Base-by-base conservation (phyloP, 2,888 invertebrate genomes). In the Sturmia bella region DNA sequence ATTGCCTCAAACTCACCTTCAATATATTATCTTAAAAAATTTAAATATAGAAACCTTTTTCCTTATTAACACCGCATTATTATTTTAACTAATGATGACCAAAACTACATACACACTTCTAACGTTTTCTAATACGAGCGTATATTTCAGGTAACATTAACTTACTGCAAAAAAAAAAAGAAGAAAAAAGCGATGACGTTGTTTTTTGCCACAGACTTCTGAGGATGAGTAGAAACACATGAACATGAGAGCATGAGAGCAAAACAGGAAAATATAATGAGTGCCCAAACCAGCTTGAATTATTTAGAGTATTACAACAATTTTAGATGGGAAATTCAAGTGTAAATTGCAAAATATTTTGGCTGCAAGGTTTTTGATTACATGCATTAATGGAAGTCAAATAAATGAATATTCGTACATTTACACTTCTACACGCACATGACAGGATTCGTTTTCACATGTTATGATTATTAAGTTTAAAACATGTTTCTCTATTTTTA, bases 101-200 rank as follows among this genome's bases (percentile, higher is more conserved):
- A 27, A 45, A 63, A 41, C 39, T 63, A 43, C 69, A 45, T 64
- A 27, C 50, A 63, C 12, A 61, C 68, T 32, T 32, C 32, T 48
- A 80, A 48, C 64, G 63, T 57, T 64, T 64, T 64, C 59, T 57
- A 19, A 69, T 43, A 64, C 64, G 63, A 70, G 64, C 12, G 64
- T 21, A 54, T 59, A 24, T 17, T 75, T 64, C 43, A 57, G 41
- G 61, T 59, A 75, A 75, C 69, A 70, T 69, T 63, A 57, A 75
- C 32, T 64, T 27, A 13, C n/a, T n/a, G 21, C 21, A 54, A 39
- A 70, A 52, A 57, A 32, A 32, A 27, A 9, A 61, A 72, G 54
- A 39, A 70, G 45, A 57, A 32, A 32, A 27, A 9, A 61, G 64
- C 43, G 12, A 59, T n/a, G 19, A 57, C 3, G 27, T n/a, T 57